These are phyloP conservation scores for Sarcophaga carnaria DNA, from an alignment of 2,888 invertebrate species.

Conservation along the genomic window DNA sequence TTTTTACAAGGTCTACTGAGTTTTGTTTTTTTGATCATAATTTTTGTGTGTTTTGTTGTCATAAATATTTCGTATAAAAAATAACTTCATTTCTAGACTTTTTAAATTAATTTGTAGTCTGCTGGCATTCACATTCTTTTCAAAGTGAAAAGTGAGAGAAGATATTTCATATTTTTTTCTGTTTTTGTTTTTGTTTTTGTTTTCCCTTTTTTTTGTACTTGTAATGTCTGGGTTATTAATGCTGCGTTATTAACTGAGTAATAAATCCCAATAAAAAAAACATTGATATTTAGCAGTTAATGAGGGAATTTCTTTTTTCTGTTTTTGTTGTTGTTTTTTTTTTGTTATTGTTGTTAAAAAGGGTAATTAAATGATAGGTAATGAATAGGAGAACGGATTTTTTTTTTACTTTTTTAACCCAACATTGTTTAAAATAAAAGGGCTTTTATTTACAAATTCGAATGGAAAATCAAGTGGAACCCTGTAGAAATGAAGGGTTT, in stretches of 20 bases:
- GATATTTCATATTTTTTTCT: not conserved
- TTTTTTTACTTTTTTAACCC: too few relatives aligned
- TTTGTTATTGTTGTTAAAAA: too few relatives aligned
- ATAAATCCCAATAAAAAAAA: not conserved
- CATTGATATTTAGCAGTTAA: not conserved
- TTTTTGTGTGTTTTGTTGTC: not conserved
- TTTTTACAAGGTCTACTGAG: conserved; percentile 32
- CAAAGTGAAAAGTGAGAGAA: too few relatives aligned
- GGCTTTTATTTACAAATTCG: too few relatives aligned
- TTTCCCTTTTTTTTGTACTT: too few relatives aligned
- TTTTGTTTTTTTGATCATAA: not conserved
- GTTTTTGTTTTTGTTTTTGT: not conserved
- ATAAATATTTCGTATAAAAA: not conserved
- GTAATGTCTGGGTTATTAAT: too few relatives aligned
- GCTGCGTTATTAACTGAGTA: not conserved
- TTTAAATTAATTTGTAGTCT: conserved; percentile 11
- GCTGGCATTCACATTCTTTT: not conserved
- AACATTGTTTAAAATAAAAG: too few relatives aligned
- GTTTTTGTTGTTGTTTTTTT: too few relatives aligned
- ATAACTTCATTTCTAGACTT: not conserved
- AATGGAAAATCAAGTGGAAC: too few relatives aligned
- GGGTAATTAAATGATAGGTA: too few relatives aligned
- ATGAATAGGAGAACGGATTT: too few relatives aligned
- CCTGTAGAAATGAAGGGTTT: too few relatives aligned
- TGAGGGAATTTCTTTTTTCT: not conserved